phyloP scores from a whole-genome alignment of 2,113 vertebrate species.

The Campylomormyrus numenius region DNA sequence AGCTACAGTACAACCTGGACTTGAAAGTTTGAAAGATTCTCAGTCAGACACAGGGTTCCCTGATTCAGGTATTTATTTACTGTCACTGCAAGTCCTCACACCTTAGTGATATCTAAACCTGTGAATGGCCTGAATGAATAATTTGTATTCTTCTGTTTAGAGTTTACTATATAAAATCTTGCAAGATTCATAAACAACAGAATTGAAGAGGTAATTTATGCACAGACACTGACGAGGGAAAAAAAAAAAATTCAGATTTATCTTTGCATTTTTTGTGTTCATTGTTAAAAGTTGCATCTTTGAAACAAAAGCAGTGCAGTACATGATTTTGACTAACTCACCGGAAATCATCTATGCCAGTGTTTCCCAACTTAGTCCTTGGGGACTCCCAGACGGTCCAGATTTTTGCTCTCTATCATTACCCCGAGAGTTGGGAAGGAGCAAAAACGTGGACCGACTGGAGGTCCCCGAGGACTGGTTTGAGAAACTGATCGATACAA shows the following conservation, averaged over 20 bases:
- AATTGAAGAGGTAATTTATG: background rate
- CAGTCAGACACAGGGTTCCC: background rate
- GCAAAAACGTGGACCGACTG: too few relatives aligned
- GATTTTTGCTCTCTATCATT: too few relatives aligned
- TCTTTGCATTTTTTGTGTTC: background rate
- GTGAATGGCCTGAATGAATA: background rate
- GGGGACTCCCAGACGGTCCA: too few relatives aligned
- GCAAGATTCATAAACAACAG: background rate
- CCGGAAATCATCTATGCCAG: background rate
- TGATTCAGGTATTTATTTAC: background rate
- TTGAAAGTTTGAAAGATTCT: background rate
- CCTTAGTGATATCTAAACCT: background rate
- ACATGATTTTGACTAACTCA: background rate
- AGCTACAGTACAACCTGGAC: background rate
- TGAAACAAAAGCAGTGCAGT: background rate
- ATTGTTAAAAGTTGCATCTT: background rate
- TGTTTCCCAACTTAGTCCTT: too few relatives aligned
- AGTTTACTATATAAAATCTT: background rate
- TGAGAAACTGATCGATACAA: background rate
- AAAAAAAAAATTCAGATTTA: background rate
- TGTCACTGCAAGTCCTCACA: background rate
- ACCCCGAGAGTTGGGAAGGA: too few relatives aligned
- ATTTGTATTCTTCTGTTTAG: background rate
- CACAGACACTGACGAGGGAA: background rate
- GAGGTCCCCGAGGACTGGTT: too few relatives aligned